A percentile compares a stretch with the other conserved stretches of the same genome.
Evolutionary conservation across 2,888 invertebrate genomes (phyloP).

Genomic region (Drosophila histrio): DNA sequence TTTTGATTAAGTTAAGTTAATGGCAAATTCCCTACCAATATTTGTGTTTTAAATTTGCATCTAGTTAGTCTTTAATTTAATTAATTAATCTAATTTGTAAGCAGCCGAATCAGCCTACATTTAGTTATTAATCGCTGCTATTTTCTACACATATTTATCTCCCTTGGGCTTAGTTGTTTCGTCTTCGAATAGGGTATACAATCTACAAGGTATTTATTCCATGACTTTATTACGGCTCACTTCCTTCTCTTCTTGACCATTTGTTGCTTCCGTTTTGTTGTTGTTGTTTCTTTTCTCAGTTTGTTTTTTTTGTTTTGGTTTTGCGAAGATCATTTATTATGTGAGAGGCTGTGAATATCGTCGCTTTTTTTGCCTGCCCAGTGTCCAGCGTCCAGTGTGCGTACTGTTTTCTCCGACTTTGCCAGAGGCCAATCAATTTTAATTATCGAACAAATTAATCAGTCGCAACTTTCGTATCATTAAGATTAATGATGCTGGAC

Average conservation of each 20-base stretch:
- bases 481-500: slow-evolving; percentile 74
- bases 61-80: not conserved
- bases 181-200: slow-evolving; percentile 19
- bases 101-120: too few species aligned
- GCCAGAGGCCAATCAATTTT: slow-evolving; percentile 72
- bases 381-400: slow-evolving; percentile 27
- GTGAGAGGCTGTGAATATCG: slow-evolving; percentile 57
- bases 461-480: slow-evolving; percentile 78
- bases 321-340: slow-evolving; percentile 67
- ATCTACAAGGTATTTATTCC: slow-evolving; percentile 1
- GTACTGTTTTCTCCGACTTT: slow-evolving; percentile 42
- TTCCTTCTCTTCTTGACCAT: slow-evolving; percentile 48
- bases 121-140: too few species aligned
- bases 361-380: slow-evolving; percentile 7
- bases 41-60: too few species aligned
- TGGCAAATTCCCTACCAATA: too few species aligned
- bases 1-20: too few species aligned
- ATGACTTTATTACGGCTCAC: slow-evolving; percentile 5
- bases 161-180: not conserved
- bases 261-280: slow-evolving; percentile 67
- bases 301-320: slow-evolving; percentile 22
- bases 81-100: not conserved
- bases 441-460: slow-evolving; percentile 79
- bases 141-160: not conserved
- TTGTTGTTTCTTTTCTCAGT: slow-evolving; percentile 27